phyloP scores from a whole-genome alignment of 2,888 invertebrate genomes.

The Theretra japonica region DNA sequence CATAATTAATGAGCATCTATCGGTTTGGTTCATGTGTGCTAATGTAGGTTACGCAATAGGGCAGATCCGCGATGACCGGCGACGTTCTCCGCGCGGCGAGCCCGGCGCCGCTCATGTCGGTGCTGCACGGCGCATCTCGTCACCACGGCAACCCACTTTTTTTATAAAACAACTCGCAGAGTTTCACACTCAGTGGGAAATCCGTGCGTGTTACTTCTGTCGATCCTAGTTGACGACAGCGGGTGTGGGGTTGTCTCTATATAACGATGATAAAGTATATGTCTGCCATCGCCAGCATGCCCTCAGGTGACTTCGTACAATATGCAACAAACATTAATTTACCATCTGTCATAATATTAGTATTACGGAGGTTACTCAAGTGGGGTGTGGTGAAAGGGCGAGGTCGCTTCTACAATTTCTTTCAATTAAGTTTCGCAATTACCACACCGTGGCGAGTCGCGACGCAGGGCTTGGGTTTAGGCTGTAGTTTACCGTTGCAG shows the following conservation, averaged over 20 bases:
- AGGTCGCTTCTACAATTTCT: neutral
- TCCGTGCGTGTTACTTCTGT: too few relatives aligned
- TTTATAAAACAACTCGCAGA: too few relatives aligned
- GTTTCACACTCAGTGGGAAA: too few relatives aligned
- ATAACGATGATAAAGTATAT: too few relatives aligned
- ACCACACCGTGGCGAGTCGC: too few relatives aligned
- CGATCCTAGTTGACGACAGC: too few relatives aligned
- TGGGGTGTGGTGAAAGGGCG: neutral
- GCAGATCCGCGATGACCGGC: neutral
- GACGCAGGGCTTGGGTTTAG: too few relatives aligned
- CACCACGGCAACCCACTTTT: neutral
- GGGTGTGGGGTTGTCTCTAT: too few relatives aligned
- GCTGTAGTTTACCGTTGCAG: too few relatives aligned
- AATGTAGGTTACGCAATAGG: neutral
- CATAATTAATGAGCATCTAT: conserved; percentile 1
- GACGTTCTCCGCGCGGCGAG: neutral
- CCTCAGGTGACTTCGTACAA: neutral
- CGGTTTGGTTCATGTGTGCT: neutral
- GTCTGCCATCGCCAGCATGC: too few relatives aligned
- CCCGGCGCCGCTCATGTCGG: neutral
- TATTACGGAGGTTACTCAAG: neutral
- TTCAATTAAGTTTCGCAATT: too few relatives aligned
- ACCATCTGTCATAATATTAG: too few relatives aligned
- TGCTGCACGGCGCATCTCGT: neutral
- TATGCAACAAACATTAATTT: neutral